A percentile compares a stretch with the other conserved stretches of the same genome.
Conservation (phyloP, 2,888 invertebrate species). For the Torymus aiolomorphi region DNA sequence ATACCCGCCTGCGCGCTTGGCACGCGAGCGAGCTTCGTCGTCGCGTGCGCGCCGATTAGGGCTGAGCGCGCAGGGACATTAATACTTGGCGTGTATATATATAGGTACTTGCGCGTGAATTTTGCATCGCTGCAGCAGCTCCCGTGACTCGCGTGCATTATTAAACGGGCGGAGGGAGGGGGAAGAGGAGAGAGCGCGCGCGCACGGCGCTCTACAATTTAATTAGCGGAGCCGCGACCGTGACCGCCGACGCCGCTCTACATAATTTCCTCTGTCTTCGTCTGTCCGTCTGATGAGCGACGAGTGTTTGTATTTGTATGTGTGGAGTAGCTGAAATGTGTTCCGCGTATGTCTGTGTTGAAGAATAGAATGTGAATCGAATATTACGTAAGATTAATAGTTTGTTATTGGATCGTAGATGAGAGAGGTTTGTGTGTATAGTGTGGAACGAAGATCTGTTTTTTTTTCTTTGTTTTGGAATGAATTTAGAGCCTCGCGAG, state of each 20-base stretch:
- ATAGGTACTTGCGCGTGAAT: constrained; percentile 1
- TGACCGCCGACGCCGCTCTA: constrained; percentile 32
- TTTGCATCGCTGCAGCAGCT: constrained; percentile 1
- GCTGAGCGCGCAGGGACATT: background rate
- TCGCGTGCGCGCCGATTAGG: constrained; percentile 11
- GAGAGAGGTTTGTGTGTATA: too few relatives aligned
- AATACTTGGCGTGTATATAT: constrained; percentile 1
- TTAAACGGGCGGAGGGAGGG: constrained; percentile 8
- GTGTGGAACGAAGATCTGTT: too few relatives aligned
- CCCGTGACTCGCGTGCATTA: constrained; percentile 16
- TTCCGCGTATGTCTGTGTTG: too few relatives aligned
- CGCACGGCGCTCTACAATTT: constrained; percentile 15
- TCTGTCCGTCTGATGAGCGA: too few relatives aligned
- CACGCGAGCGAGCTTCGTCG: background rate
- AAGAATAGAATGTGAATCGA: too few relatives aligned
- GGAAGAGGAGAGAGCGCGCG: background rate
- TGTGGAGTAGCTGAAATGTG: too few relatives aligned
- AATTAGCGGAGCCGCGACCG: constrained; percentile 44
- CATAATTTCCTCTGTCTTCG: constrained; percentile 11
- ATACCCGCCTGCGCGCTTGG: background rate
- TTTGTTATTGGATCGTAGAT: too few relatives aligned
- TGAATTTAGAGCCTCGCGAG: background rate
- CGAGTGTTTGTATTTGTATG: too few relatives aligned
- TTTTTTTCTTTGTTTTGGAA: too few relatives aligned
- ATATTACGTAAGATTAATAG: too few relatives aligned